Evolutionary conservation across 1,140 invertebrate genomes (phyloP), one percentile per base, ranked within the genome.

Genomic region (Apocrypta bakeri): DNA sequence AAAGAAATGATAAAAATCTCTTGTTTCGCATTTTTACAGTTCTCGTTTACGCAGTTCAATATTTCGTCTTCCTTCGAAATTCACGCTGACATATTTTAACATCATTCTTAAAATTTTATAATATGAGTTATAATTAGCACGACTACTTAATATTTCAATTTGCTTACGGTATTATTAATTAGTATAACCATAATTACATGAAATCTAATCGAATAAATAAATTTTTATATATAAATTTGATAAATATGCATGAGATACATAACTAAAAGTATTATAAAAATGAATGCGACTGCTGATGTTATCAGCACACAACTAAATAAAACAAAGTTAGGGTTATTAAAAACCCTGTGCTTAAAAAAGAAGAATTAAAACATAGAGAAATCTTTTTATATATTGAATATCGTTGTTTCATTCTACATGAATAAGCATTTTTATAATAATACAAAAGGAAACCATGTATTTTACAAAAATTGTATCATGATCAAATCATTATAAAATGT

Each of bases 61-160:
- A 66, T 66, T 24, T 66, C 63, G 9, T n/a, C n/a, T n/a, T n/a
- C n/a, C n/a, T n/a, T n/a, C n/a, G n/a, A n/a, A n/a, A n/a, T n/a
- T n/a, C n/a, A n/a, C n/a, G n/a, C n/a, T n/a, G n/a, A n/a, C n/a
- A n/a, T 1, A 40, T 40, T 66, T 66, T 11, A 12, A 14, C 27
- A 68, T 7, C 27, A 21, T 25, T 42, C 17, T 40, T 24, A 78
- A 68, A 33, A 37, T 68, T 17, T 29, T 0, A 21, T 29, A 64
- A 68, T 78, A 78, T 40, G n/a, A 7, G 27, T 66, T 61, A 77
- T 33, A n/a, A 78, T 78, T 78, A 21, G n/a, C 64, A 68, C n/a
- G n/a, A n/a, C n/a, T n/a, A n/a, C n/a, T n/a, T n/a, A n/a, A n/a
- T n/a, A n/a, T n/a, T n/a, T n/a, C n/a, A n/a, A n/a, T n/a, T n/a